Evolutionary conservation across 2,888 invertebrate genomes (phyloP).

Genomic region (Hydropsyche betteni): DNA sequence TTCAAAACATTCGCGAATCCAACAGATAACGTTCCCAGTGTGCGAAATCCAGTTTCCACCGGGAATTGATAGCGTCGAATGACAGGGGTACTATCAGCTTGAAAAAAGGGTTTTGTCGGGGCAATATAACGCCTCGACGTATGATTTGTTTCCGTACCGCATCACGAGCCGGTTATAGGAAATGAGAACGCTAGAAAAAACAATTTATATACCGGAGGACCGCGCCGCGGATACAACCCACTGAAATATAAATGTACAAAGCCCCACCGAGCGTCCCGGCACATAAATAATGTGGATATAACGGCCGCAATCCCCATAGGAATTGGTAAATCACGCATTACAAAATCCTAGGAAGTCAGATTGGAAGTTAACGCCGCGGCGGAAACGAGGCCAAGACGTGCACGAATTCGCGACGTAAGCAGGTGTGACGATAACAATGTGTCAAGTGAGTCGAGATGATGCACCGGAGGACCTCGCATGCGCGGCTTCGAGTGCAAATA

Average conservation of each 20-base stretch:
- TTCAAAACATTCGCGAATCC: too few species aligned
- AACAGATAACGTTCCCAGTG: slow-evolving; percentile 1
- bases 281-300: slow-evolving; percentile 12
- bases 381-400: neutral
- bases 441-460: neutral
- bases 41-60: neutral
- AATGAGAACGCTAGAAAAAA: slow-evolving; percentile 37
- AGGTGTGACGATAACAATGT: slow-evolving; percentile 19
- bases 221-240: neutral
- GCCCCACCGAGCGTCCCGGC: neutral
- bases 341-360: neutral
- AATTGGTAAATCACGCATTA: slow-evolving; percentile 21
- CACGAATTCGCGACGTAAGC: neutral
- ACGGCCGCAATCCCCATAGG: slow-evolving; percentile 11
- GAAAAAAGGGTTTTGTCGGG: slow-evolving; percentile 36
- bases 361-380: neutral
- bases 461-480: neutral
- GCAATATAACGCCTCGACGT: slow-evolving; percentile 30
- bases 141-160: slow-evolving; percentile 38
- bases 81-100: slow-evolving; percentile 2
- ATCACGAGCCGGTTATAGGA: slow-evolving; percentile 19
- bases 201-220: slow-evolving; percentile 27
- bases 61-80: slow-evolving; percentile 29
- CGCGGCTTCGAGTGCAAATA: too few species aligned
- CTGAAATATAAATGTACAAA: slow-evolving; percentile 6